phyloP scores from a whole-genome alignment of 2,113 vertebrate genomes.

The Tupaia tana region DNA sequence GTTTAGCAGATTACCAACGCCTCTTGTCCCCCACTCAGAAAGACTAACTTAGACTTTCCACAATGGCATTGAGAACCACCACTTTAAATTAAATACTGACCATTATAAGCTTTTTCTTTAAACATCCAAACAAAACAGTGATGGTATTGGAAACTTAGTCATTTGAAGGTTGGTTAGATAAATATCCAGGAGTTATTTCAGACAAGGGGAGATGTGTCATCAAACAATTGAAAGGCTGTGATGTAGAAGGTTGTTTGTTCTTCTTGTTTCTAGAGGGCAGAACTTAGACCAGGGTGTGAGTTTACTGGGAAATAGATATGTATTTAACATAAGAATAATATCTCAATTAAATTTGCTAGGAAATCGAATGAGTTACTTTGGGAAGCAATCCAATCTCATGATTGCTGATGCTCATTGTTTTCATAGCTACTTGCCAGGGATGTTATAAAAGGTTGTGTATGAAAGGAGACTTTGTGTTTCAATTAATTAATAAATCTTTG shows the following conservation, averaged over 20 bases:
- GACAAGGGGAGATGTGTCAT: neutral
- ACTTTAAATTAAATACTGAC: neutral
- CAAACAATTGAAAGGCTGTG: neutral
- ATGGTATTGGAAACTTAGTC: neutral
- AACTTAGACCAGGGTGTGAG: neutral
- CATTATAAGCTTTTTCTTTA: neutral
- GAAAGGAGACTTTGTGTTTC: neutral
- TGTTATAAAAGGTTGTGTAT: neutral
- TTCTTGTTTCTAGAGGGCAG: neutral
- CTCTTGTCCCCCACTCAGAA: neutral
- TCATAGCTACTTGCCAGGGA: neutral
- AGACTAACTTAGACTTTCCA: neutral
- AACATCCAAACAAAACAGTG: neutral
- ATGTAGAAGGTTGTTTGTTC: neutral
- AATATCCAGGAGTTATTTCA: neutral
- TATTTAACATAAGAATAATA: slow-evolving; percentile 22
- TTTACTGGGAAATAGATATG: neutral
- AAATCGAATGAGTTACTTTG: slow-evolving; percentile 28
- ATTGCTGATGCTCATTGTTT: neutral
- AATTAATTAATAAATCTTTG: neutral
- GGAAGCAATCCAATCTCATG: neutral
- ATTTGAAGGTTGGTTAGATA: neutral
- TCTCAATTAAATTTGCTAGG: neutral
- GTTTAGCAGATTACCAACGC: neutral
- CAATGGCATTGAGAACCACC: neutral